Conservation (phyloP, 2,888 invertebrate genomes). For the Lepas anatifera region DNA sequence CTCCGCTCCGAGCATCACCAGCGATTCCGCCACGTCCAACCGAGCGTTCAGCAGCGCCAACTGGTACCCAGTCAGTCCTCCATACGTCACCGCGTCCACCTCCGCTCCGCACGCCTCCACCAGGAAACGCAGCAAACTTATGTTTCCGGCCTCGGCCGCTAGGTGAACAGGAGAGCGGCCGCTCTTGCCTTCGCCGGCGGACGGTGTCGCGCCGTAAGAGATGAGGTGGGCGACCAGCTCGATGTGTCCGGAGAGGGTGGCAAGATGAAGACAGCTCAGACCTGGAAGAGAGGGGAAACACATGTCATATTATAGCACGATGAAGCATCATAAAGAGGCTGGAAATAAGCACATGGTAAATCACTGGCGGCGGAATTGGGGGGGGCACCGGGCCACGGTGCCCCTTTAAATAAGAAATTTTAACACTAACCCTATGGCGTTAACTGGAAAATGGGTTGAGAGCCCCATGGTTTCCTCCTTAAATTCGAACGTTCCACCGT, state of each 20-base stretch:
- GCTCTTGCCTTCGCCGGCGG: background rate
- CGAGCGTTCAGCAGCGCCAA: slow-evolving; percentile 1
- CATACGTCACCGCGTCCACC: background rate
- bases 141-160: background rate
- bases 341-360: too few relatives aligned
- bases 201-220: background rate
- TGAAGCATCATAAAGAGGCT: too few relatives aligned
- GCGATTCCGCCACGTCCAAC: background rate
- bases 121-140: background rate
- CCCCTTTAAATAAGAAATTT: too few relatives aligned
- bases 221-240: background rate
- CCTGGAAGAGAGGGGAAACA: background rate
- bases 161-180: background rate
- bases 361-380: too few relatives aligned
- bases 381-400: too few relatives aligned
- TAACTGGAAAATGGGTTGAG: too few relatives aligned
- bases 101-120: background rate
- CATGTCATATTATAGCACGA: too few relatives aligned
- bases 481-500: too few relatives aligned
- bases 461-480: too few relatives aligned
- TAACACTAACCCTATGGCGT: too few relatives aligned
- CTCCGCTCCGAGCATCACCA: background rate
- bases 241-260: background rate
- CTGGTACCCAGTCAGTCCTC: background rate
- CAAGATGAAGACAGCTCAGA: background rate